A percentile compares a stretch with the other conserved stretches of the same genome.
phyloP scores from a whole-genome alignment of 2,888 invertebrate species.

The Hyalella azteca region DNA sequence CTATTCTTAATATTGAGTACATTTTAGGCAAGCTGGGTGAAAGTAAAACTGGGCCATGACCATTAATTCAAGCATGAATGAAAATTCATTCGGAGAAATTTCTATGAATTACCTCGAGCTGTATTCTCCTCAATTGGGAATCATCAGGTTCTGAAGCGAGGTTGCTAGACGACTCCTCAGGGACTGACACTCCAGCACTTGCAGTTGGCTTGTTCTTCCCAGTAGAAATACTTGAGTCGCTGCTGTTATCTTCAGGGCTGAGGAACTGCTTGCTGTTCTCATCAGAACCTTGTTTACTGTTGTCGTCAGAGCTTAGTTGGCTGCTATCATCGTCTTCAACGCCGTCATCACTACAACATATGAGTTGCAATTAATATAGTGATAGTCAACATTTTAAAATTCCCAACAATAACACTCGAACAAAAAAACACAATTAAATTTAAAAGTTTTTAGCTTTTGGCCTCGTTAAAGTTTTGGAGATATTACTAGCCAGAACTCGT shows the following conservation, averaged over 20 bases:
- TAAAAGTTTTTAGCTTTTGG: too few species aligned
- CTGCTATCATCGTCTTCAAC: conserved; percentile 15
- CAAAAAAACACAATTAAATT: background rate
- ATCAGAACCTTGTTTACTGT: background rate
- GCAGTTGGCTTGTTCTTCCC: background rate
- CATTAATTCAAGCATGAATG: too few species aligned
- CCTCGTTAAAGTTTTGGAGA: too few species aligned
- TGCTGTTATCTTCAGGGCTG: conserved; percentile 3
- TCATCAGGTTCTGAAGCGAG: background rate
- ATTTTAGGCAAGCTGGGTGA: too few species aligned
- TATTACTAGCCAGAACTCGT: too few species aligned
- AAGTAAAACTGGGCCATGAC: too few species aligned
- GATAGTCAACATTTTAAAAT: too few species aligned
- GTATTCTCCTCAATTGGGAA: background rate
- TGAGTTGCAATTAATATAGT: background rate
- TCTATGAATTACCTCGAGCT: conserved; percentile 26
- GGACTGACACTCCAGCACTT: background rate
- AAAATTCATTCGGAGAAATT: too few species aligned
- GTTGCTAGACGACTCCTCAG: background rate
- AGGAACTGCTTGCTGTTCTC: background rate
- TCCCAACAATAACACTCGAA: too few species aligned
- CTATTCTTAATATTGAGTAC: too few species aligned
- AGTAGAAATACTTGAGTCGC: conserved; percentile 6
- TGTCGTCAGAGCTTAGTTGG: conserved; percentile 9
- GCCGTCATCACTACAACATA: background rate